Percentiles rank a stretch among this genome's conserved stretches.
These are phyloP conservation scores for Todiramphus saurophagus DNA, from an alignment of 2,113 vertebrate species.

Conservation along the genomic window DNA sequence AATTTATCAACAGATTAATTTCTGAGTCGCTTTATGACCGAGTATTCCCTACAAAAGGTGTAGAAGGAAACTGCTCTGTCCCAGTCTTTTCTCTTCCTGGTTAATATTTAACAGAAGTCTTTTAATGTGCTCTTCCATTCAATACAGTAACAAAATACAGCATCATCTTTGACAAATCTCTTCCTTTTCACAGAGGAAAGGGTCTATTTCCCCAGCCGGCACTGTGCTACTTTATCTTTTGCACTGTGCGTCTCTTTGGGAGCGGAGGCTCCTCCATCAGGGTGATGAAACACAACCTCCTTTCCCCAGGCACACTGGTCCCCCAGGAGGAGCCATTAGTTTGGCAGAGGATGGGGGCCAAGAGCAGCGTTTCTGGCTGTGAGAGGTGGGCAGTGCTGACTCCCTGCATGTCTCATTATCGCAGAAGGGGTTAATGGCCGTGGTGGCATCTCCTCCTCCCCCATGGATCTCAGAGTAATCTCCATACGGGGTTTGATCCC, in stretches of 20 bases:
- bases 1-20: slow-evolving; percentile 48
- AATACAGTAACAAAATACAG: slow-evolving; percentile 31
- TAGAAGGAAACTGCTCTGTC: background rate
- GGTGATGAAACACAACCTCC: background rate
- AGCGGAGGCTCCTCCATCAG: background rate
- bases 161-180: slow-evolving; percentile 36
- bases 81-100: background rate
- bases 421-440: background rate
- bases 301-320: background rate
- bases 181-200: slow-evolving; percentile 18
- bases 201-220: background rate
- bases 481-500: background rate
- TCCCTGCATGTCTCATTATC: background rate
- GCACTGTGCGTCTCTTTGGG: background rate
- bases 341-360: background rate
- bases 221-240: background rate
- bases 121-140: slow-evolving; percentile 18
- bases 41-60: background rate
- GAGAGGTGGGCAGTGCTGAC: background rate
- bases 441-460: background rate
- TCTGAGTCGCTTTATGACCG: background rate
- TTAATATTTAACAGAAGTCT: slow-evolving; percentile 28
- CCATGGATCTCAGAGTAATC: background rate
- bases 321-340: background rate
- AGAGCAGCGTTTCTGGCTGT: background rate